Evolutionary conservation across 2,113 vertebrate genomes (phyloP), one percentile per base, ranked within the genome.

Genomic region (Acrocephalus arundinaceus): DNA sequence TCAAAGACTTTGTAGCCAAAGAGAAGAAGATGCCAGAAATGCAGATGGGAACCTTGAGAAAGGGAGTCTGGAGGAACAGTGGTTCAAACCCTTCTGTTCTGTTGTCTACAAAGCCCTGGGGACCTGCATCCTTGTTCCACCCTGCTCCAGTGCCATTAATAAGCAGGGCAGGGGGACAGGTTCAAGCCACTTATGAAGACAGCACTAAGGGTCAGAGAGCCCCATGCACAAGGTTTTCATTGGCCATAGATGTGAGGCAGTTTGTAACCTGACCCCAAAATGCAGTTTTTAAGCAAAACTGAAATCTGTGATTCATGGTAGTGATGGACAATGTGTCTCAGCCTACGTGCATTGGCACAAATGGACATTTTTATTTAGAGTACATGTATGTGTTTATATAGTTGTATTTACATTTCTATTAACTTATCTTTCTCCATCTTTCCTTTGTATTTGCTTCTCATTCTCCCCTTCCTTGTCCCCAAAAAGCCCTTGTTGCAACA

Each of bases 311-410:
- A 11, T 61, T 77, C 22, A 41, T 66, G 31, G 33, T 46, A 73
- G 10, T 55, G 41, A 48, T 9, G 61, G n/a, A 30, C 21, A 79
- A 31, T 2, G 11, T 35, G 8, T 23, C 5, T 35, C 20, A 19
- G 57, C 43, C 43, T 51, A 22, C 15, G 51, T 28, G 13, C 52
- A 81, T 5, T 31, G 35, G 22, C 45, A 76, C 31, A 83, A 75
- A 66, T 19, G 7, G 17, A 37, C 41, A 35, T 23, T 76, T 87
- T 45, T 7, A 52, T 89, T 88, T 87, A 46, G 17, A 61, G 21
- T 13, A 68, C 0, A 0, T 35, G 16, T n/a, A 54, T n/a, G 20
- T 6, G 19, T 58, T 49, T 2, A 6, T 33, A 24, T 18, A 48
- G 15, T 21, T n/a, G 6, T 24, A 83, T 74, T 77, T 77, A 43